Evolutionary conservation across 2,113 vertebrate genomes (phyloP).

Genomic region (Nipponia nippon): DNA sequence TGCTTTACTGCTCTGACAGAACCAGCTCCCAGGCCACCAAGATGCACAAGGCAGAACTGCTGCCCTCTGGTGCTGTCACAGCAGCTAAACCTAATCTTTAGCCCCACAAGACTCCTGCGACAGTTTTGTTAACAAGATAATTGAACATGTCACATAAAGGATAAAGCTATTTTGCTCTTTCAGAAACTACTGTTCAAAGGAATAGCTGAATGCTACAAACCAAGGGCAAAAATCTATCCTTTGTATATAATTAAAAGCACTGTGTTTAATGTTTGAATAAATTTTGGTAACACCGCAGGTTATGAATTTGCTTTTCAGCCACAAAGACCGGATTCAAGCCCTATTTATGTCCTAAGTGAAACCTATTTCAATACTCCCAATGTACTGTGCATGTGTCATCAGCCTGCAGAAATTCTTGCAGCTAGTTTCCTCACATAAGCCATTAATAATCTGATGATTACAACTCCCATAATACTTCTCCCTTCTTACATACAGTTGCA

Average conservation of each 20-base stretch:
- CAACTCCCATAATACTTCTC: background rate
- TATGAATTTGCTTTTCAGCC: background rate
- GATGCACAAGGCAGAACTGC: background rate
- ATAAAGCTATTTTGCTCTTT: background rate
- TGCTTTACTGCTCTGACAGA: background rate
- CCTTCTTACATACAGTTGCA: background rate
- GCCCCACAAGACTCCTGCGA: background rate
- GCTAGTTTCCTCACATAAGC: background rate
- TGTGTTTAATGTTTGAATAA: background rate
- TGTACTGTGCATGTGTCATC: background rate
- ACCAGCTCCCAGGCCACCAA: background rate
- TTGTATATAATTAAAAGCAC: background rate
- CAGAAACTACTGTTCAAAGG: background rate
- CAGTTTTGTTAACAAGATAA: background rate
- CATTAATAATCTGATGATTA: background rate
- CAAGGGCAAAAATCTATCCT: background rate
- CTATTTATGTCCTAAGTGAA: background rate
- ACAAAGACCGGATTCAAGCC: background rate
- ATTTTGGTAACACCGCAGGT: background rate
- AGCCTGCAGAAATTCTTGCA: slow-evolving; percentile 7
- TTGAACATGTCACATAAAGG: background rate
- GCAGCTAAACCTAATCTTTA: background rate
- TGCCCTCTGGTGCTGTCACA: background rate
- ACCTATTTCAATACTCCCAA: background rate
- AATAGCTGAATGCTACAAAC: background rate